These are phyloP conservation scores for Octomys mimax DNA, from an alignment of 2,797 vertebrate species.

Conservation along the genomic window DNA sequence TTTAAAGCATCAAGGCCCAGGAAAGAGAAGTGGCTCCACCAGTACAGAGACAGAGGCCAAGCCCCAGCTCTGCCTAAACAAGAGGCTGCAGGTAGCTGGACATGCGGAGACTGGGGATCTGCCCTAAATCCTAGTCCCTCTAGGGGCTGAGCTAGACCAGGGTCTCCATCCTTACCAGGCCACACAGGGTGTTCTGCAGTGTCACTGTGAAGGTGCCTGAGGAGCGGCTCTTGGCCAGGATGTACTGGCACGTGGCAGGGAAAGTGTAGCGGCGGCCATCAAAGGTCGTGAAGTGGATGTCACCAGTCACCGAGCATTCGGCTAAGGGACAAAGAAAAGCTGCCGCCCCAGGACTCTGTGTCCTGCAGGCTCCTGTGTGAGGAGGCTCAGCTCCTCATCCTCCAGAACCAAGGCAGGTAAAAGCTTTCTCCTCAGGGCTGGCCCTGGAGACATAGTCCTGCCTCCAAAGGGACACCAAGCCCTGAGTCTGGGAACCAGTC, in stretches of 20 bases:
- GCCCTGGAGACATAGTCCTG: not conserved
- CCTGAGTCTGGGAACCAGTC: not conserved
- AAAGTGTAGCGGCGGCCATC: constrained; percentile 96
- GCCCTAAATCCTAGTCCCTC: not conserved
- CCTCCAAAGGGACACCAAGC: not conserved
- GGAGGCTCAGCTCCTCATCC: not conserved
- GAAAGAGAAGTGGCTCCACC: not conserved
- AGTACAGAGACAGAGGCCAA: not conserved
- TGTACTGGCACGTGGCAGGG: constrained; percentile 95
- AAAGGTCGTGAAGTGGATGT: constrained; percentile 96
- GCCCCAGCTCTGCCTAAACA: not conserved
- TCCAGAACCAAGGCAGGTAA: not conserved
- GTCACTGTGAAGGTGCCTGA: constrained; percentile 94
- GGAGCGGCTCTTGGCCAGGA: constrained; percentile 94
- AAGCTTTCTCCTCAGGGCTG: not conserved
- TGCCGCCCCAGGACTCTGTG: not conserved
- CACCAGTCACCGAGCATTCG: constrained; percentile 97
- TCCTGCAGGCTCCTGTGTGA: not conserved
- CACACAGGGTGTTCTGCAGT: constrained; percentile 95
- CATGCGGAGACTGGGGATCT: not conserved
- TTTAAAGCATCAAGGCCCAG: not conserved
- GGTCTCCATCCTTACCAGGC: constrained; percentile 90
- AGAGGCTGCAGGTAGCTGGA: not conserved
- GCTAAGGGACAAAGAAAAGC: constrained; percentile 87
- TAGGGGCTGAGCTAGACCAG: not conserved